Base-by-base conservation (phyloP, 2,888 invertebrate species). In the Hypolimnas misippus region DNA sequence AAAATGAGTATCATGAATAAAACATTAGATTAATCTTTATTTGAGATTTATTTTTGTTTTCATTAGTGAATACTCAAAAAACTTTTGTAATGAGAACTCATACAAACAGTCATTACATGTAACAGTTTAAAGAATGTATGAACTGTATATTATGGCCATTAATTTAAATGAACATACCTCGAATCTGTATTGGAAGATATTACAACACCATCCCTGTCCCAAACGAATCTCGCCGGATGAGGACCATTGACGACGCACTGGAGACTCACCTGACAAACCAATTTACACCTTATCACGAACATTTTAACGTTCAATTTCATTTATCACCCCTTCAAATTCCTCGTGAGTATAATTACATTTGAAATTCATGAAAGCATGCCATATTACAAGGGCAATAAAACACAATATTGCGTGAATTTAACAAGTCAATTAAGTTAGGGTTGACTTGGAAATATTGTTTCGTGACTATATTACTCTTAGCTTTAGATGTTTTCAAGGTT, bases 131-230 rank as follows among this genome's bases (percentile, higher is more conserved):
- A 33, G 16, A 62, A 25, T 40, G 17, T 42, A 16, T 14, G 17
- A 8, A 7, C 17, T 42, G 6, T 42, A 17, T n/a, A n/a, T n/a
- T 31, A 19, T 1, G 4, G 25, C 4, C n/a, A 21, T 46, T 21
- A 44, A 62, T 51, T 62, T 40, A 56, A 49, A 55, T 56, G 62
- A 59, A 56, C 58, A 73, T 76, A 89, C 92, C 92, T 91, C 19
- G 91, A 86, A 79, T 92, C 91, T 21, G 89, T 91, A 72, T 90
- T 92, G 54, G 92, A 84, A 7, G 91, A 89, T 68, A 92, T 79
- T 65, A 87, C 79, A 55, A 89, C 81, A 2, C 90, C 89, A 62
- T 92, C 92, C 75, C 92, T 79, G 69, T 92, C 90, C 92, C 92
- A 92, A 67, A 87, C 78, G 70, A 91, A 86, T 73, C 89, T 82